Base-by-base conservation (phyloP, 2,113 vertebrate species). In the Chauna torquata region DNA sequence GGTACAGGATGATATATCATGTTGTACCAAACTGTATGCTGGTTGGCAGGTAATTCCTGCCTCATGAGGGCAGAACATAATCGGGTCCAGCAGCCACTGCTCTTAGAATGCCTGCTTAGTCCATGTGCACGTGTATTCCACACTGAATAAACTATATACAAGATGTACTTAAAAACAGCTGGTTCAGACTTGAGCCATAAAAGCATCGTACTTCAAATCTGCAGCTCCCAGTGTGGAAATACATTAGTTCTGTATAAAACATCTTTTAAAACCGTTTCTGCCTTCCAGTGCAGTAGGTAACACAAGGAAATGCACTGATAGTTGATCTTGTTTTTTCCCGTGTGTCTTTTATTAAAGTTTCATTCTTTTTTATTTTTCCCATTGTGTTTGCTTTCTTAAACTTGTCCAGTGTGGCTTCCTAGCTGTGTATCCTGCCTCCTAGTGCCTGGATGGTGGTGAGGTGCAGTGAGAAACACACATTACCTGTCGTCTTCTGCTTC, bases 331-430 rank as follows among this genome's bases (percentile, higher is more conserved):
- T 58, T 58, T n/a, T 58, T 58, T 58, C 50, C 50, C 25, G 50
- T 23, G 17, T 78, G 30, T 0, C 2, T 52, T 71, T 76, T 42
- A 58, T 38, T 57, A 12, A 36, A 36, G 8, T 78, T 86, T 75
- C 40, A 7, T 50, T 92, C 19, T 13, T n/a, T 30, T 14, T 40
- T 58, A 45, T 2, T 0, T 3, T 1, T 10, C 2, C 36, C 19
- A 22, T 47, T 58, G 40, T 42, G 44, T 7, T 16, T 96, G 28
- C 28, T 75, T 62, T 74, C 50, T 78, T 50, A 54, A 77, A 15
- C 34, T 27, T 77, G 12, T 52, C n/a, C 3, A 8, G 2, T 44
- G 5, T 0, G 6, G 32, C 18, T 22, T 87, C 57, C 57, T 52
- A 66, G 32, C 64, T 44, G 38, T 16, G 42, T 28, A 8, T 40